phyloP scores from a whole-genome alignment of 2,113 vertebrate species.

The Phylloscopus trochiloides region DNA sequence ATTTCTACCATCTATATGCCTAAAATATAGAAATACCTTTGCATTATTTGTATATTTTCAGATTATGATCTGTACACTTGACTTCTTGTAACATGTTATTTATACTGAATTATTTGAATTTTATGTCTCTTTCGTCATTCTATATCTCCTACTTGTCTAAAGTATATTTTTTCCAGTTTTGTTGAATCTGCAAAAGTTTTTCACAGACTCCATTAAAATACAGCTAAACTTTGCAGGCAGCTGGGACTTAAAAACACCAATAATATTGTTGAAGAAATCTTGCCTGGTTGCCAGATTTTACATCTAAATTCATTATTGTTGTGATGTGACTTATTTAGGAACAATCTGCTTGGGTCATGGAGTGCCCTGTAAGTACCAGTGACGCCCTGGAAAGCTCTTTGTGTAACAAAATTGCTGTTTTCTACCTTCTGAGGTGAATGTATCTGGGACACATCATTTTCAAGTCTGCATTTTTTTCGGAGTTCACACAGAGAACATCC shows the following conservation, averaged over 20 bases:
- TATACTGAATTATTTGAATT: neutral
- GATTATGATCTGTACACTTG: neutral
- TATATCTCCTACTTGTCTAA: neutral
- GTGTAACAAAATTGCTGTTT: neutral
- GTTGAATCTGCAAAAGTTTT: neutral
- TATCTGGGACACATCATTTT: neutral
- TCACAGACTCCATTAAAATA: neutral
- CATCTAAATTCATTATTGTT: neutral
- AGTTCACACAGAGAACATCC: neutral
- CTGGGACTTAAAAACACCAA: neutral
- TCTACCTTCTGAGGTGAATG: fast-evolving
- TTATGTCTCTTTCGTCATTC: neutral
- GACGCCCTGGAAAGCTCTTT: neutral
- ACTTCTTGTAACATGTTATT: neutral
- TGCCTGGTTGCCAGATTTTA: neutral
- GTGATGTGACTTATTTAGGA: neutral
- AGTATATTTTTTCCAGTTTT: neutral
- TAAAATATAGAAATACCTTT: neutral
- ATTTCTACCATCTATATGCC: neutral
- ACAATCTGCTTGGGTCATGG: neutral
- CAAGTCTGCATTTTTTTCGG: neutral
- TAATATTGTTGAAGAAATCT: neutral
- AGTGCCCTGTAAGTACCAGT: neutral
- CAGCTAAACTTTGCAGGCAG: neutral
- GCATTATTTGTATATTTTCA: neutral